Percentiles rank a stretch among this genome's conserved stretches.
Conservation (phyloP, 2,797 vertebrate species). For the Neosilurus hyrtlii region DNA sequence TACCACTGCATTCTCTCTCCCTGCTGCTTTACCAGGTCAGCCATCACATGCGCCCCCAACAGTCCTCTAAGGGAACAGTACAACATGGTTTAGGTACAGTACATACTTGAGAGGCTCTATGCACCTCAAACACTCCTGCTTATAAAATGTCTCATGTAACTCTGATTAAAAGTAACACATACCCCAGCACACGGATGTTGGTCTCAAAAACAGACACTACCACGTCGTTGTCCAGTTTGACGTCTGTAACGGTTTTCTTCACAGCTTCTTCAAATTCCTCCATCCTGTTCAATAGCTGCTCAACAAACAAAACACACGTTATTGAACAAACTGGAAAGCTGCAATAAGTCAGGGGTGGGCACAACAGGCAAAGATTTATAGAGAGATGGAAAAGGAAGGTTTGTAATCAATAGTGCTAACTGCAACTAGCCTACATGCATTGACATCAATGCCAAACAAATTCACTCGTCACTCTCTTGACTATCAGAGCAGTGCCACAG, state of each 20-base stretch:
- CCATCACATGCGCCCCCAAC: constrained; percentile 79
- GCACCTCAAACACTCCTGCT: not conserved
- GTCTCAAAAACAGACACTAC: constrained; percentile 85
- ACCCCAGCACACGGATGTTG: constrained; percentile 83
- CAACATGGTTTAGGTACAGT: not conserved
- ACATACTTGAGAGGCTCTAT: not conserved
- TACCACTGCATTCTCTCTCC: constrained; percentile 80
- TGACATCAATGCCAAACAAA: not conserved
- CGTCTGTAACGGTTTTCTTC: constrained; percentile 70
- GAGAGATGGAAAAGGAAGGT: not conserved
- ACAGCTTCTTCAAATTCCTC: constrained; percentile 83
- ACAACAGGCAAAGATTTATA: not conserved
- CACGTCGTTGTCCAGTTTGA: constrained; percentile 78
- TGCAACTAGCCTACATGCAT: not conserved
- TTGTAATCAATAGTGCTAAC: not conserved
- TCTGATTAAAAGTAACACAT: constrained; percentile 17
- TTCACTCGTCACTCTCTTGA: not conserved
- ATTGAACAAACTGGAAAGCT: not conserved
- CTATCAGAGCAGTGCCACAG: not conserved
- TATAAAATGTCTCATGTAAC: not conserved
- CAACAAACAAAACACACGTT: not conserved
- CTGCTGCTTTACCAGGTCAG: constrained; percentile 71
- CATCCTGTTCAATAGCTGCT: constrained; percentile 78
- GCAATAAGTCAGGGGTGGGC: not conserved
- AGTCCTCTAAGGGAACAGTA: constrained; percentile 70